Evolutionary conservation across 2,797 vertebrate genomes (phyloP).

Genomic region (Pagetopsis macropterus): DNA sequence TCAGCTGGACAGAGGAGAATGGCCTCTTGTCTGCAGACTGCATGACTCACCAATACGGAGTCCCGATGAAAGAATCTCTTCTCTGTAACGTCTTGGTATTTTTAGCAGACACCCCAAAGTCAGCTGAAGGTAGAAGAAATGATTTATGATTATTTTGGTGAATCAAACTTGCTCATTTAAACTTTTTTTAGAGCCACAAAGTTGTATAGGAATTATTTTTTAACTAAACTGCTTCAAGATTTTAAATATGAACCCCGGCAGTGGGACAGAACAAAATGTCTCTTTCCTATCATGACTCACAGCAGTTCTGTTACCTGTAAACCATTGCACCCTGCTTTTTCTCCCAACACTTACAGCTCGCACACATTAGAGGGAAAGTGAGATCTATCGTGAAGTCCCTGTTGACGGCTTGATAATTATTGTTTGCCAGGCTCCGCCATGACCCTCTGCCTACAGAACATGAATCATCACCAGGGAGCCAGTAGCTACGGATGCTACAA

Average conservation of each 20-base stretch:
- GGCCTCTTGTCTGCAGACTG: conserved; percentile 29
- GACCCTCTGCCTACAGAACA: conserved; percentile 73
- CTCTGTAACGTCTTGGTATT: conserved; percentile 98
- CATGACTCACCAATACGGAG: conserved; percentile 96
- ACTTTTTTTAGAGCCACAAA: conserved; percentile 4
- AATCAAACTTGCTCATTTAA: conserved; percentile 15
- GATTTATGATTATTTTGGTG: conserved; percentile 22
- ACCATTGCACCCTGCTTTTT: conserved; percentile 31
- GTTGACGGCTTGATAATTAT: conserved; percentile 67
- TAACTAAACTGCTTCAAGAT: background rate
- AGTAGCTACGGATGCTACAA: conserved; percentile 54
- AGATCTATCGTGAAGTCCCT: conserved; percentile 62
- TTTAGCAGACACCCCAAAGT: conserved; percentile 99
- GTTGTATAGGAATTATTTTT: background rate
- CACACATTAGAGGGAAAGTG: conserved; percentile 42
- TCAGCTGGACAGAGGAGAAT: conserved; percentile 40
- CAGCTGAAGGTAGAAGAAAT: conserved; percentile 87
- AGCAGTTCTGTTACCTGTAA: conserved; percentile 27
- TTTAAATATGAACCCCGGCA: conserved; percentile 8
- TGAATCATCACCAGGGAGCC: conserved; percentile 75
- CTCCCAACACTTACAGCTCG: conserved; percentile 27
- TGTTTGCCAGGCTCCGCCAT: conserved; percentile 57
- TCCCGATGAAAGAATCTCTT: conserved; percentile 98
- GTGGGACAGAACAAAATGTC: conserved; percentile 1
- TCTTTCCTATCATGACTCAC: conserved; percentile 4